These are phyloP conservation scores for Heliconius aoede DNA, from an alignment of 2,888 invertebrate genomes.

Conservation along the genomic window DNA sequence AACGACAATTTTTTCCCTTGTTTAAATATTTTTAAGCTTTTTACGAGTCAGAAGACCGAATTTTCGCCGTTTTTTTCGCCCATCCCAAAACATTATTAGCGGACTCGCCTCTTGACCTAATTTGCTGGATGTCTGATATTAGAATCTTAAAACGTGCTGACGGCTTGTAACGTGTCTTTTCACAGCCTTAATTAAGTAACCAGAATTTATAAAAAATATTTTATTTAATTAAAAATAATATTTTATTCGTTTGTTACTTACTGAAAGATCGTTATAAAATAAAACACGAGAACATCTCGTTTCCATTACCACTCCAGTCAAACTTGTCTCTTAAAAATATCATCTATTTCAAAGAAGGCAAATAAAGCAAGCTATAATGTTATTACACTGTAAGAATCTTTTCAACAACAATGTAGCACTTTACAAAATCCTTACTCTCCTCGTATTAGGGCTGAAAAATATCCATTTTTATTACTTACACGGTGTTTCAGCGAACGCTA, in stretches of 20 bases:
- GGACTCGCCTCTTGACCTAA: constrained; percentile 27
- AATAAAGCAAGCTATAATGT: constrained; percentile 8
- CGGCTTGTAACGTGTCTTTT: constrained; percentile 22
- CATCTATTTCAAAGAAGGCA: neutral
- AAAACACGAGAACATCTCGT: neutral
- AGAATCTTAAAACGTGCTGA: constrained; percentile 27
- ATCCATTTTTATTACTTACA: constrained; percentile 30
- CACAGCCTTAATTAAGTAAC: constrained; percentile 18
- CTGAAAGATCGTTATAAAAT: too few relatives aligned
- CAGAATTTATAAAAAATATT: neutral
- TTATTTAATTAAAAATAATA: constrained; percentile 12
- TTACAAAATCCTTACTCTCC: constrained; percentile 19
- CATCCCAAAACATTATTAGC: constrained; percentile 25
- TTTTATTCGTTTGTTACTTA: neutral
- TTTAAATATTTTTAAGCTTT: neutral
- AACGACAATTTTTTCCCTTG: neutral
- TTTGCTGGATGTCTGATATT: constrained; percentile 24
- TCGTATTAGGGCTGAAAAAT: constrained; percentile 30
- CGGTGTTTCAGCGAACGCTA: constrained; percentile 25
- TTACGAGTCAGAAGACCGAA: neutral
- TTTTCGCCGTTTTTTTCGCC: neutral
- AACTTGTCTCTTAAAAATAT: neutral
- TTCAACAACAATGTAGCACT: constrained; percentile 20
- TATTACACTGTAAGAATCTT: constrained; percentile 12
- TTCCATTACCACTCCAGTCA: neutral